Base-by-base conservation (phyloP, 1,140 invertebrate species). In the Harlomillsia oculata region DNA sequence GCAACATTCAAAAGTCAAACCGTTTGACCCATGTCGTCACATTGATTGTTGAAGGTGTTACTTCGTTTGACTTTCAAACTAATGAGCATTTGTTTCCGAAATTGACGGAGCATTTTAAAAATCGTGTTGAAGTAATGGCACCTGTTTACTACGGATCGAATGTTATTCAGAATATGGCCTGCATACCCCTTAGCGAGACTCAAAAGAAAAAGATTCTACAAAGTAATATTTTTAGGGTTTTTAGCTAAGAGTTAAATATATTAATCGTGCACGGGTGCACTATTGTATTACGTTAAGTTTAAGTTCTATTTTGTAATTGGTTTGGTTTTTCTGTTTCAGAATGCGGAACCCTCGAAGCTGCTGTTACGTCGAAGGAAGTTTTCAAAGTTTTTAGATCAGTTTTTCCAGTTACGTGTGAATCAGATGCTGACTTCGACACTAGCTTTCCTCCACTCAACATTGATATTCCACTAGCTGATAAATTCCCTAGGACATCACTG, bases 31-130 rank as follows among this genome's bases (percentile, higher is more conserved):
- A 84, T 66, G 82, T 82, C 16, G 77, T 83, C 4, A 78, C 87
- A 20, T 67, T 92, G 6, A 77, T 91, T 8, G 61, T 92, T 20
- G 85, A 92, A 73, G 85, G 84, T 32, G 60, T 90, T 1, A 84
- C 85, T 20, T 69, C 83, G 2, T 76, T 80, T 62, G 81, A 91
- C 66, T 89, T 81, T 71, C 63, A 79, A 46, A 72, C 76, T n/a
- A 74, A 84, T 67, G 75, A 80, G 66, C 77, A 77, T 37, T 66
- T 75, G 23, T 83, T 88, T 66, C 63, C 72, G 29, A 73, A 78
- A 57, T 72, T 81, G 5, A 76, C 71, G 49, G 70, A 36, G 16
- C 50, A 55, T 53, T 66, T 56, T 59, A 34, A 28, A 40, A 72
- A 79, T 64, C 76, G 76, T 68, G 70, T 88, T 25, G 87, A 90